Percentiles rank a stretch among this genome's conserved stretches.
Conservation (phyloP, 2,797 vertebrate genomes). For the Lates japonicus region DNA sequence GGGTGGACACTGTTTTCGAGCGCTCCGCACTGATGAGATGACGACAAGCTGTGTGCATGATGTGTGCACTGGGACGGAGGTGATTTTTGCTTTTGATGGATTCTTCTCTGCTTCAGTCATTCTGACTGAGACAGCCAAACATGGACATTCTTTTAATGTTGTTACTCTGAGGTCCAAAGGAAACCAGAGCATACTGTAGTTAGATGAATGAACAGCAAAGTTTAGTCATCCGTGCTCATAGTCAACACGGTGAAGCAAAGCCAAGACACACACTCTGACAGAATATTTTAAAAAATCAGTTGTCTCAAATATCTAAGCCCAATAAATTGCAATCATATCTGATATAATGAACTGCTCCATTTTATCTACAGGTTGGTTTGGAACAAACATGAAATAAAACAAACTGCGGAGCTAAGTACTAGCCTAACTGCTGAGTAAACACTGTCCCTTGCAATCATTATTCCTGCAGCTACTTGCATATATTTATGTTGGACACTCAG, state of each 20-base stretch:
- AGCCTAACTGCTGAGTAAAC: conserved; percentile 73
- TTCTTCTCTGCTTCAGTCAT: conserved; percentile 44
- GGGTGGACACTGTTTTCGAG: conserved; percentile 66
- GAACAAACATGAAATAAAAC: conserved; percentile 56
- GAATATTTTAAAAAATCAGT: conserved; percentile 18
- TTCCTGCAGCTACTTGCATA: conserved; percentile 68
- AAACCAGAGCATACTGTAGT: conserved; percentile 15
- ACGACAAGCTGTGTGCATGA: conserved; percentile 61
- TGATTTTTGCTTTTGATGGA: conserved; percentile 57
- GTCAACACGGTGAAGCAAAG: conserved; percentile 1
- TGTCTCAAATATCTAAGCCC: conserved; percentile 10
- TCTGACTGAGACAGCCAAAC: conserved; percentile 52
- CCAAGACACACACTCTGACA: conserved; percentile 32
- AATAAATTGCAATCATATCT: conserved; percentile 47
- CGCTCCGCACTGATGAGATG: conserved; percentile 59
- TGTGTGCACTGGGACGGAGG: conserved; percentile 39
- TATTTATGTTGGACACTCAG: conserved; percentile 79
- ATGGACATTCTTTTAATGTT: conserved; percentile 61
- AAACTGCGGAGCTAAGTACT: conserved; percentile 55
- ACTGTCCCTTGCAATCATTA: conserved; percentile 64
- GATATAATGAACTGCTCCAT: conserved; percentile 39
- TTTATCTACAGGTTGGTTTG: conserved; percentile 43
- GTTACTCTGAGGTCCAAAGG: conserved; percentile 21
- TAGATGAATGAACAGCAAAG: conserved; percentile 38
- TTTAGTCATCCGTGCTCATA: conserved; percentile 6